These are phyloP conservation scores for Anagyrus pseudococci DNA, from an alignment of 2,888 invertebrate species.

Conservation along the genomic window DNA sequence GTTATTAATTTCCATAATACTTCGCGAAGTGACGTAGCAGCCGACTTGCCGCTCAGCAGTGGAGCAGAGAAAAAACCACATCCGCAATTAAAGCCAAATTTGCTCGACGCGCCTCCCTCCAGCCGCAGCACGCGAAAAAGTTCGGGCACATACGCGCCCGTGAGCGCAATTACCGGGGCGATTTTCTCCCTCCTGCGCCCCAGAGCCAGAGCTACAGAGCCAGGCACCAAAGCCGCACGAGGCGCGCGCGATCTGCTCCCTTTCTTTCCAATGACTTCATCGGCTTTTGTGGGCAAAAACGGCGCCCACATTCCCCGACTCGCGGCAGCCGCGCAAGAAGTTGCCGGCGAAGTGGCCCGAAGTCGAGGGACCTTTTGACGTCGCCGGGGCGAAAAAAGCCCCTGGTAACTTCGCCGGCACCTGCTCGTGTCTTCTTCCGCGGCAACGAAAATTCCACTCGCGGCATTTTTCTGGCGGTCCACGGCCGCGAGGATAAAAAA, in stretches of 20 bases:
- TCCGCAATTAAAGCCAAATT: constrained; percentile 19
- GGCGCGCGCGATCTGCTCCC: constrained; percentile 2
- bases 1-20: too few relatives aligned
- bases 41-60: too few relatives aligned
- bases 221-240: background rate
- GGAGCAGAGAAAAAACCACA: background rate
- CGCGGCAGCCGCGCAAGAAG: background rate
- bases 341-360: background rate
- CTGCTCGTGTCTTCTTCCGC: background rate
- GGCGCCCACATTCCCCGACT: background rate
- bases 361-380: too few relatives aligned
- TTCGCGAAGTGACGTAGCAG: background rate
- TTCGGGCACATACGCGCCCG: too few relatives aligned
- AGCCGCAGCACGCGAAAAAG: too few relatives aligned
- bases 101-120: background rate
- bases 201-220: too few relatives aligned
- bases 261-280: constrained; percentile 23
- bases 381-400: too few relatives aligned
- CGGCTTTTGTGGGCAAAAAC: background rate
- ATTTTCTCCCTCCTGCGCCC: too few relatives aligned
- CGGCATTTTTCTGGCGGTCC: background rate
- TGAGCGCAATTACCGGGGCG: too few relatives aligned
- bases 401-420: too few relatives aligned
- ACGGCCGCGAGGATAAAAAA: constrained; percentile 7
- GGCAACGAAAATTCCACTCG: constrained; percentile 14